phyloP scores from a whole-genome alignment of 2,888 invertebrate species.

The Elmis aenea region DNA sequence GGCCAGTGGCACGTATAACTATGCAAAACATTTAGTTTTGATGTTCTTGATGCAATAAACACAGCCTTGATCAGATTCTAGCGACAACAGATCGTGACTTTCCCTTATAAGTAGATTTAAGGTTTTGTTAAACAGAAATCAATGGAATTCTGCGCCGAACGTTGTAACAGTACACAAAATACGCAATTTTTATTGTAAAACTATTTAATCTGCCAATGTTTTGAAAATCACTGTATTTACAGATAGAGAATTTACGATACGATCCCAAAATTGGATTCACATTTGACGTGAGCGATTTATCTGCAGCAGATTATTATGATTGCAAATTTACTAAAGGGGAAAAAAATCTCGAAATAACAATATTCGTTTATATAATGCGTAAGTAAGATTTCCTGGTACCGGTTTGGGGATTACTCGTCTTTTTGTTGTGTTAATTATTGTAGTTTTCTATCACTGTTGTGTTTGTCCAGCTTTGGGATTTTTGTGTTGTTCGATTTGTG shows the following conservation, averaged over 20 bases:
- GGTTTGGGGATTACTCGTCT: no score
- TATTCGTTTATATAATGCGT: conserved; percentile 22
- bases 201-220: conserved; percentile 12
- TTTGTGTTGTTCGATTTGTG: conserved; percentile 16
- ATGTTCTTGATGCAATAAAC: no score
- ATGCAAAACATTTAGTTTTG: no score
- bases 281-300: conserved; percentile 36
- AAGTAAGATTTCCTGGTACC: conserved; percentile 30
- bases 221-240: conserved; percentile 26
- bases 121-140: no score
- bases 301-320: conserved; percentile 31
- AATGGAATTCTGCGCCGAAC: no score
- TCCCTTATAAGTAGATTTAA: no score
- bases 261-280: conserved; percentile 49
- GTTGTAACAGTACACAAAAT: no score
- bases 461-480: conserved; percentile 2
- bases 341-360: conserved; percentile 13
- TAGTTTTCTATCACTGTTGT: conserved; percentile 6
- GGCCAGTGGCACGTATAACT: no score
- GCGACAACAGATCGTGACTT: no score
- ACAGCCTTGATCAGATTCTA: no score
- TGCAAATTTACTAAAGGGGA: conserved; percentile 33
- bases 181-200: no score
- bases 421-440: conserved; percentile 7
- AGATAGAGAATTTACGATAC: conserved; percentile 36